These are phyloP conservation scores for Cotesia glomerata DNA, from an alignment of 1,140 invertebrate genomes.

Conservation along the genomic window DNA sequence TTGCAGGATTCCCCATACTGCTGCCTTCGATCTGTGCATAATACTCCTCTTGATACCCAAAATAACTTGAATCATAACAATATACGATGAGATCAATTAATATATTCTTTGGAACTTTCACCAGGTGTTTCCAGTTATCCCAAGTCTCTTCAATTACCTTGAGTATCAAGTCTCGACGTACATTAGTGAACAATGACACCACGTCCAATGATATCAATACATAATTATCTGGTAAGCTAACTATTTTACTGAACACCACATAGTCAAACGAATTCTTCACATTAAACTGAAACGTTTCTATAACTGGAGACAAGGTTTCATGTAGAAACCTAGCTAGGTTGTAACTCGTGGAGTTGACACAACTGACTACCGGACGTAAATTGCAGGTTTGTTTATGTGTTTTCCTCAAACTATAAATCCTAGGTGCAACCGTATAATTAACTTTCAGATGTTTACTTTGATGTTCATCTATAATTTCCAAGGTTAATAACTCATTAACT, in stretches of 20 bases:
- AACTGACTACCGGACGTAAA: neutral
- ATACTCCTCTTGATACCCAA: too few relatives aligned
- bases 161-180: neutral
- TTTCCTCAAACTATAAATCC: constrained; percentile 9
- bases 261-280: constrained; percentile 15
- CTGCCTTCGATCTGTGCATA: too few relatives aligned
- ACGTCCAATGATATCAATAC: constrained; percentile 7
- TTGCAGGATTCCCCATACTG: too few relatives aligned
- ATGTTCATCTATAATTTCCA: neutral
- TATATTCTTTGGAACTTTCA: neutral
- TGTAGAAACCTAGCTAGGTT: neutral
- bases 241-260: constrained; percentile 13
- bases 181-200: constrained; percentile 3
- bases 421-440: neutral
- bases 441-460: neutral
- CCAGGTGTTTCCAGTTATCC: constrained; percentile 3
- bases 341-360: constrained; percentile 1
- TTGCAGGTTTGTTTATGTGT: neutral
- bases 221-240: neutral
- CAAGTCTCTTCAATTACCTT: neutral
- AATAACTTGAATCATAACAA: too few relatives aligned
- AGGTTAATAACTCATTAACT: neutral
- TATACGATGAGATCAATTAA: too few relatives aligned
- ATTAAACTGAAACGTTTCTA: neutral
- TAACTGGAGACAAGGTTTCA: neutral